A percentile compares a stretch with the other conserved stretches of the same genome.
phyloP scores from a whole-genome alignment of 1,140 invertebrate species.

The Drosophila lini region DNA sequence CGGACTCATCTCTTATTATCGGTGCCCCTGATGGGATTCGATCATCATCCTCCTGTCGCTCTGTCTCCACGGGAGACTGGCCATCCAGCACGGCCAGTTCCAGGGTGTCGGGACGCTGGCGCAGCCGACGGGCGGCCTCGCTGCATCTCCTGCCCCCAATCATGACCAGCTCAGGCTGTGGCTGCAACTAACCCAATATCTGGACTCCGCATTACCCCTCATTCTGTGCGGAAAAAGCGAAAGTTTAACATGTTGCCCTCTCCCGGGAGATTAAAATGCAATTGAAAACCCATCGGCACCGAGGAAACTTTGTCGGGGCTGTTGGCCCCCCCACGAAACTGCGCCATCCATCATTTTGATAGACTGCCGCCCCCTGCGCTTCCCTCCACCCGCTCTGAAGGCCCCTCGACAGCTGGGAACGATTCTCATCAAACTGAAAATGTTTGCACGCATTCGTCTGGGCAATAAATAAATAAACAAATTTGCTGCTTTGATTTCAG shows the following conservation, averaged over 20 bases:
- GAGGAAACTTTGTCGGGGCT: slow-evolving; percentile 18
- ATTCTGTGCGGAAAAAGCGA: slow-evolving; percentile 16
- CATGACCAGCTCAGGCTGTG: slow-evolving; percentile 43
- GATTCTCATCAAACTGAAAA: slow-evolving; percentile 52
- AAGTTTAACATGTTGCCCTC: slow-evolving; percentile 28
- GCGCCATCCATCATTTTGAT: slow-evolving; percentile 43
- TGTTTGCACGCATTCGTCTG: slow-evolving; percentile 54
- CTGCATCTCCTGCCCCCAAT: slow-evolving; percentile 48
- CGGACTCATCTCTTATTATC: slow-evolving; percentile 1
- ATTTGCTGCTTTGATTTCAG: slow-evolving; percentile 34
- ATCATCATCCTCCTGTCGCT: slow-evolving; percentile 5
- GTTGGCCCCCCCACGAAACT: slow-evolving; percentile 7
- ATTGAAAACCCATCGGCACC: slow-evolving; percentile 46
- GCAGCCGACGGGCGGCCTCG: slow-evolving; percentile 45
- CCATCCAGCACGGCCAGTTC: slow-evolving; percentile 67
- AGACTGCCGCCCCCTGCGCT: slow-evolving; percentile 17
- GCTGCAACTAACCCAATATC: slow-evolving; percentile 13
- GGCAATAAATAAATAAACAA: slow-evolving; percentile 64
- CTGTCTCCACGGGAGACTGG: slow-evolving; percentile 3
- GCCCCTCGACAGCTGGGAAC: slow-evolving; percentile 49
- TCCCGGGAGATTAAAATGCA: slow-evolving; percentile 40
- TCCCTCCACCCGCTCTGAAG: not conserved
- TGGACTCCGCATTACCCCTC: slow-evolving; percentile 13
- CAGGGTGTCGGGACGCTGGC: slow-evolving; percentile 74
- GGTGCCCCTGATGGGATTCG: not conserved